phyloP scores from a whole-genome alignment of 2,113 vertebrate species.

The Chionomys nivalis region DNA sequence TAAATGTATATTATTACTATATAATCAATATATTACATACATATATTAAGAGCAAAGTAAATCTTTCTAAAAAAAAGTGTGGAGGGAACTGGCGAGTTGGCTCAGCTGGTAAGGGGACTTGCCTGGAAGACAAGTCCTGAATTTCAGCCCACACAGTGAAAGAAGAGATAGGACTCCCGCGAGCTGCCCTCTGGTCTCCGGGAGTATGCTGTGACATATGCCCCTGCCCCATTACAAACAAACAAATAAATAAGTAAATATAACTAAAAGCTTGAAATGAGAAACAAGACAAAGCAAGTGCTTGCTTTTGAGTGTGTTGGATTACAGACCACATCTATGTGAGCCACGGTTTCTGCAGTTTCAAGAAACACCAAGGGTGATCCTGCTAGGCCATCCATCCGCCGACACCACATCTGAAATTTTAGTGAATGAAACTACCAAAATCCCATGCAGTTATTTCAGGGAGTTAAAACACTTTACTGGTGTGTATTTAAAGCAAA shows the following conservation, averaged over 20 bases:
- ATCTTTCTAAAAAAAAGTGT: not conserved
- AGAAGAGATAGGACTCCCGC: not conserved
- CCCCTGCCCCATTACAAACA: not conserved
- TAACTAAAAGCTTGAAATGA: not conserved
- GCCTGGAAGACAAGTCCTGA: not conserved
- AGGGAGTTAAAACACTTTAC: not conserved
- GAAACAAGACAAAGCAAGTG: not conserved
- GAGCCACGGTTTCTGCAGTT: not conserved
- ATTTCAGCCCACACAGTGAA: not conserved
- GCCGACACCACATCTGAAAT: not conserved
- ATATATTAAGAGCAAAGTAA: not conserved
- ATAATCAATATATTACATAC: not conserved
- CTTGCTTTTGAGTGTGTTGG: not conserved
- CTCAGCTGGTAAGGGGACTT: not conserved
- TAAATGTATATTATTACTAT: not conserved
- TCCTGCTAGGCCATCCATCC: not conserved
- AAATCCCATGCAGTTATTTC: slow-evolving; percentile 15
- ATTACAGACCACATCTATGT: not conserved
- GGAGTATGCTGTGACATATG: not conserved
- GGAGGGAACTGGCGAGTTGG: not conserved
- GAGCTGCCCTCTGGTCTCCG: not conserved
- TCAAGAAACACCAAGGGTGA: not conserved
- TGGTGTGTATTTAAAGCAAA: not conserved
- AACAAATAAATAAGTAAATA: not conserved
- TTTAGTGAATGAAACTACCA: slow-evolving; percentile 22